Percentiles rank a stretch among this genome's conserved stretches.
Evolutionary conservation across 2,797 vertebrate genomes (phyloP).

Genomic region (Gallirallus australis): DNA sequence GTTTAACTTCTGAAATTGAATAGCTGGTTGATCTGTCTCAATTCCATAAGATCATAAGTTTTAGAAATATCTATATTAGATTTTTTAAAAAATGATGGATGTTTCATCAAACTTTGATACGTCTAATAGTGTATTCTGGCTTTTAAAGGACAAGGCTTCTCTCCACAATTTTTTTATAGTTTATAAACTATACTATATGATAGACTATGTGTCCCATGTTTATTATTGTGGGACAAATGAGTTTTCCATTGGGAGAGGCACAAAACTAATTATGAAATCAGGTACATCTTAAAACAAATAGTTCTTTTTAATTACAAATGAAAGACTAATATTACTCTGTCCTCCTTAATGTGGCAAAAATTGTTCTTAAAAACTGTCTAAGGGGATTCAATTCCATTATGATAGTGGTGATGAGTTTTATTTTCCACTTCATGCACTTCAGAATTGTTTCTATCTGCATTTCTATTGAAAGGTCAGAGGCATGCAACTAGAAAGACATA

Average conservation of each 20-base stretch:
- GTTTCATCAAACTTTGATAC: neutral
- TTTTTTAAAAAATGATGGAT: neutral
- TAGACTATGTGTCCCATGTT: neutral
- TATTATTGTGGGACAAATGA: neutral
- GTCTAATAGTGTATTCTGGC: neutral
- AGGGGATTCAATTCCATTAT: fast-evolving
- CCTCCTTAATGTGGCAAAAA: neutral
- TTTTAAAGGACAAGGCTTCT: neutral
- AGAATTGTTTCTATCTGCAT: neutral
- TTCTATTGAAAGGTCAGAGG: neutral
- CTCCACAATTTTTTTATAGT: neutral
- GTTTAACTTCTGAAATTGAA: neutral
- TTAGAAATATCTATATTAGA: neutral
- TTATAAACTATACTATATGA: no score
- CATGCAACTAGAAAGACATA: neutral
- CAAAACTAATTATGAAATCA: neutral
- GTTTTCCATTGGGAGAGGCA: neutral
- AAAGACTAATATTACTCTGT: neutral
- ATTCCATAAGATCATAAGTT: neutral
- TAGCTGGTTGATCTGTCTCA: neutral
- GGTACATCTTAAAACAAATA: neutral
- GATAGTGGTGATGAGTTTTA: neutral
- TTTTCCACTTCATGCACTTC: neutral
- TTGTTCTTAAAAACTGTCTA: neutral
- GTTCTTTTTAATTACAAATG: neutral